phyloP scores from a whole-genome alignment of 2,797 vertebrate genomes.

The Fringilla coelebs region DNA sequence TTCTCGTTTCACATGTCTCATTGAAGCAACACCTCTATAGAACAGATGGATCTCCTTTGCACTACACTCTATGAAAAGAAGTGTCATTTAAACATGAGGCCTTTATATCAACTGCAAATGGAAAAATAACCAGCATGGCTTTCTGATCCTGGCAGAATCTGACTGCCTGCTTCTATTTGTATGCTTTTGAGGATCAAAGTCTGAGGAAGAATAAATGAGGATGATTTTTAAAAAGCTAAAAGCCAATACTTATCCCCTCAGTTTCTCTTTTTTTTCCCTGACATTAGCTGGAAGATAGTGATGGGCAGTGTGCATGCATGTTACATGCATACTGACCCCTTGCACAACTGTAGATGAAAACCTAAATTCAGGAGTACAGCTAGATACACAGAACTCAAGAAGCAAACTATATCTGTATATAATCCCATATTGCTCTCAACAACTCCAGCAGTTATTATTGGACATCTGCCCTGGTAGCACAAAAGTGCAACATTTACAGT shows the following conservation, averaged over 20 bases:
- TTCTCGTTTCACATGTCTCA: background rate
- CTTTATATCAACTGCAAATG: constrained; percentile 15
- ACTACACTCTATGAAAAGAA: background rate
- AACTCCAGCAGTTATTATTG: background rate
- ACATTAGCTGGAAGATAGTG: background rate
- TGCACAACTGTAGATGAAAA: background rate
- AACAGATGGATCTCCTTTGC: background rate
- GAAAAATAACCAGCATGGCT: background rate
- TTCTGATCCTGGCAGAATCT: constrained; percentile 7
- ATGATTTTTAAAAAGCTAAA: background rate
- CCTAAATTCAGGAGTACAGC: background rate
- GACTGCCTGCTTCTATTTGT: background rate
- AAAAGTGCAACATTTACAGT: background rate
- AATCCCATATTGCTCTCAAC: background rate
- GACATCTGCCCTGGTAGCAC: background rate
- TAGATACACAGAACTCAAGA: background rate
- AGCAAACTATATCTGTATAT: background rate
- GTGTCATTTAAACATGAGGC: constrained; percentile 20
- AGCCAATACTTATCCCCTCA: background rate
- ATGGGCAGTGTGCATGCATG: background rate
- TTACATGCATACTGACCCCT: background rate
- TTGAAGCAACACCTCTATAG: constrained; percentile 11
- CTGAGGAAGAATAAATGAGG: background rate
- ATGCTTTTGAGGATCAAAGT: background rate
- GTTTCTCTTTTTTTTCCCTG: background rate